Percentiles rank a stretch among this genome's conserved stretches.
Evolutionary conservation across 2,888 invertebrate genomes (phyloP).

Genomic region (Heliconius erato): DNA sequence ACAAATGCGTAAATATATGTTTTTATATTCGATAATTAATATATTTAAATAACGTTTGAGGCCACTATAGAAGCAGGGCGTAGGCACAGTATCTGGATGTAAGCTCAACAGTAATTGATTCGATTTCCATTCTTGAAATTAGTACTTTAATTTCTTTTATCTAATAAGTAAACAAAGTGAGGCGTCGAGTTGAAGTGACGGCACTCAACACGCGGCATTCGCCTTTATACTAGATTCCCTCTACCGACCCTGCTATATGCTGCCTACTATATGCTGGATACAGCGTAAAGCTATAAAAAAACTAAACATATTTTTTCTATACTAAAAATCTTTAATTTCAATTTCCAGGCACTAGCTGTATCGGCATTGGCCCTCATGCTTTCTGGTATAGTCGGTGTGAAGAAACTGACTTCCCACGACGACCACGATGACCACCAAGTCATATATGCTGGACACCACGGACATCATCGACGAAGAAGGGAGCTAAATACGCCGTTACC

Average conservation of each 20-base stretch:
- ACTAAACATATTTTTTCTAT: not conserved
- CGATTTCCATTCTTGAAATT: not conserved
- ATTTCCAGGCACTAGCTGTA: constrained; percentile 86
- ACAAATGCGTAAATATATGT: too few relatives aligned
- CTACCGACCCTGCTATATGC: too few relatives aligned
- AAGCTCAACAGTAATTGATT: not conserved
- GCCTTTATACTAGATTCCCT: too few relatives aligned
- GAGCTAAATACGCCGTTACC: constrained; percentile 74
- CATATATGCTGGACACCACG: constrained; percentile 87
- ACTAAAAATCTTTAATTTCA: not conserved
- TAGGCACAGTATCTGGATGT: not conserved
- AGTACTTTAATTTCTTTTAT: not conserved
- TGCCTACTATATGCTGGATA: too few relatives aligned
- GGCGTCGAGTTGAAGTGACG: too few relatives aligned
- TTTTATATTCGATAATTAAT: too few relatives aligned
- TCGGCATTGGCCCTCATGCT: constrained; percentile 91
- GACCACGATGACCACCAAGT: constrained; percentile 86
- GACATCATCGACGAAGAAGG: constrained; percentile 85
- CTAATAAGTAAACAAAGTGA: too few relatives aligned
- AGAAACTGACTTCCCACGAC: constrained; percentile 86
- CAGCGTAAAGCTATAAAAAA: too few relatives aligned
- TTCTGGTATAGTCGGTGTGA: constrained; percentile 90
- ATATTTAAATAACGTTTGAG: too few relatives aligned
- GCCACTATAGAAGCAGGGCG: too few relatives aligned
- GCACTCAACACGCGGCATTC: too few relatives aligned